Base-by-base conservation (phyloP, 1,140 invertebrate genomes). In the Lepidurus apus region DNA sequence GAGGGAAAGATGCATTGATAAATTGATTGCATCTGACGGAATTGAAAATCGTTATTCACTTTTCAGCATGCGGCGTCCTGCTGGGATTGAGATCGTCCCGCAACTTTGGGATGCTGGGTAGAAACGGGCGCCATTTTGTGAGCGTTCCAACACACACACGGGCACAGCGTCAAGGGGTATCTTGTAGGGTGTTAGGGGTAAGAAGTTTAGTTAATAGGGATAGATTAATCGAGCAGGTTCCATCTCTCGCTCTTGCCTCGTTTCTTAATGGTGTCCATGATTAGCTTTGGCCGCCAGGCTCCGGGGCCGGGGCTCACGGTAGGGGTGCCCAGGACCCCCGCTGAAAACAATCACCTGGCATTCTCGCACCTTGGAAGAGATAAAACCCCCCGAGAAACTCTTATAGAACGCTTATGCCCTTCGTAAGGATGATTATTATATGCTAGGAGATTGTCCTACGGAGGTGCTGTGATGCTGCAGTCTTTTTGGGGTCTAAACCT, bases 41-140 rank as follows among this genome's bases (percentile, higher is more conserved):
- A 65, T 65, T 65, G 53, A 65, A 65, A 65, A 65, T 65, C 53
- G 53, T 65, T 65, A 65, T 65, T 65, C 53, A 65, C 53, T 65
- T 65, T 65, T 13, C 53, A 65, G 17, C 53, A 65, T 65, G 13
- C 21, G 53, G 53, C 53, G 21, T 65, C 53, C 53, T 65, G 53
- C 53, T 65, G 53, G 17, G 53, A 65, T 65, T 65, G n/a, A 65
- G 53, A 65, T 65, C 53, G 53, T 65, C 53, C 53, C 53, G 45
- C 45, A 34, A 34, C 34, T 9, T 65, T 21, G 10, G 53, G 13
- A 65, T 0, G 34, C 34, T 34, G 34, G 34, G 34, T 34, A 34
- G 34, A 34, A 34, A 34, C 34, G 34, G 34, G 3, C 34, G 34
- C 34, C 34, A 34, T 34, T 34, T 34, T 34, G 34, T 4, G 34